A percentile compares a stretch with the other conserved stretches of the same genome.
Evolutionary conservation across 2,888 invertebrate species (phyloP).

Genomic region (Cantharis lateralis): DNA sequence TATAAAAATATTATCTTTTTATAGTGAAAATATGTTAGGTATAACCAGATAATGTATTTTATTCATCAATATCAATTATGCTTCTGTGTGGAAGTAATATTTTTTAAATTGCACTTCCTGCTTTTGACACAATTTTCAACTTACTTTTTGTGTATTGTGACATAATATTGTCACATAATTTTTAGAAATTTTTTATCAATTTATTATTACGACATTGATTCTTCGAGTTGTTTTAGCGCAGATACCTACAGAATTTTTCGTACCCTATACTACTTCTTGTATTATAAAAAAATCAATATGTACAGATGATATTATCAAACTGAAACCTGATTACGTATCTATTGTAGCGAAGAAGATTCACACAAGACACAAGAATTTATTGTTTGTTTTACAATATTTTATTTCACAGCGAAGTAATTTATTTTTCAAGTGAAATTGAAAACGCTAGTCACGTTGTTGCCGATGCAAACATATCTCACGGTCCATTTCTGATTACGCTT

Average conservation of each 20-base stretch:
- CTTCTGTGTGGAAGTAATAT: background rate
- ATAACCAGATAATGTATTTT: background rate
- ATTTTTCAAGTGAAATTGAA: constrained; percentile 27
- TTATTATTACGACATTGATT: background rate
- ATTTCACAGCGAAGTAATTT: background rate
- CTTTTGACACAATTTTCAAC: background rate
- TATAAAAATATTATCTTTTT: background rate
- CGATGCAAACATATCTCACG: constrained; percentile 36
- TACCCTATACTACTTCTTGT: background rate
- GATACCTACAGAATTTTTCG: background rate
- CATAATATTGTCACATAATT: background rate
- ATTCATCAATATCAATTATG: background rate
- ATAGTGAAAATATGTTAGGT: background rate
- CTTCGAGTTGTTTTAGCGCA: background rate
- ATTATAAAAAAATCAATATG: background rate
- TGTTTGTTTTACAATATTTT: background rate
- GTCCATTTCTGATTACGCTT: constrained; percentile 37
- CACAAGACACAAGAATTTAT: background rate
- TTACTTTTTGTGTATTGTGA: background rate
- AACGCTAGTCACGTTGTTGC: constrained; percentile 28
- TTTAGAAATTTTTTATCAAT: background rate
- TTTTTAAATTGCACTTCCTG: background rate
- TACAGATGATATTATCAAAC: background rate
- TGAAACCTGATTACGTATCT: background rate
- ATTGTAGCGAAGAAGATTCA: background rate